Evolutionary conservation across 2,113 vertebrate genomes (phyloP).

Genomic region (Brachyistius frenatus): DNA sequence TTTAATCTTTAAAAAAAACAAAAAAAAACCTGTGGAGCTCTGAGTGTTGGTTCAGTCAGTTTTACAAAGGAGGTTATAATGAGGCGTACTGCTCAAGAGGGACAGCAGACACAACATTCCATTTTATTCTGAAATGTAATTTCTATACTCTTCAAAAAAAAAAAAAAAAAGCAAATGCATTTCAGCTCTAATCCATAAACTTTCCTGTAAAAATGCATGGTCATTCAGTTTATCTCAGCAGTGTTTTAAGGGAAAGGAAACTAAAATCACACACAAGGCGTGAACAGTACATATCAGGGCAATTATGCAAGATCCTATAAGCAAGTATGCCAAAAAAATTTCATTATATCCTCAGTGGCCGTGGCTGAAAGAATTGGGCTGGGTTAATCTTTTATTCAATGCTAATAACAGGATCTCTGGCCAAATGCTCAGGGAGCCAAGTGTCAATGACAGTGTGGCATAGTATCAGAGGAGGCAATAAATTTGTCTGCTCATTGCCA

Average conservation of each 20-base stretch:
- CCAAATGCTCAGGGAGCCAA: slow-evolving; percentile 50
- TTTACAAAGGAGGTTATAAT: background rate
- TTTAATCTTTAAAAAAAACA: background rate
- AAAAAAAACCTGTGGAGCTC: slow-evolving; percentile 2
- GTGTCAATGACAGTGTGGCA: slow-evolving; percentile 30
- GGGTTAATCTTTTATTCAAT: slow-evolving; percentile 56
- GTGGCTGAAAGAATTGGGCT: slow-evolving; percentile 20
- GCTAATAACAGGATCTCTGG: slow-evolving; percentile 33
- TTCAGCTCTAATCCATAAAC: too few species aligned
- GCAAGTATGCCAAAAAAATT: too few species aligned
- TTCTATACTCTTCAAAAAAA: background rate
- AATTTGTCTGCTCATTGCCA: slow-evolving; percentile 24
- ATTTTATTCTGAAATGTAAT: too few species aligned
- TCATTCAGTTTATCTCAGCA: background rate
- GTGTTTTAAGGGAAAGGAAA: background rate
- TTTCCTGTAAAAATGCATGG: background rate
- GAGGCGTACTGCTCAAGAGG: background rate
- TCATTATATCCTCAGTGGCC: slow-evolving; percentile 1
- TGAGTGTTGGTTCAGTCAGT: background rate
- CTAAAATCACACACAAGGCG: background rate
- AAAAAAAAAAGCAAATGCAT: background rate
- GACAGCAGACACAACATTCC: background rate
- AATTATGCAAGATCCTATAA: too few species aligned
- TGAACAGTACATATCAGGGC: too few species aligned
- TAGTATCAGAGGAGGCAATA: slow-evolving; percentile 1